phyloP scores from a whole-genome alignment of 2,113 vertebrate genomes.

The Himantopus leucocephalus region DNA sequence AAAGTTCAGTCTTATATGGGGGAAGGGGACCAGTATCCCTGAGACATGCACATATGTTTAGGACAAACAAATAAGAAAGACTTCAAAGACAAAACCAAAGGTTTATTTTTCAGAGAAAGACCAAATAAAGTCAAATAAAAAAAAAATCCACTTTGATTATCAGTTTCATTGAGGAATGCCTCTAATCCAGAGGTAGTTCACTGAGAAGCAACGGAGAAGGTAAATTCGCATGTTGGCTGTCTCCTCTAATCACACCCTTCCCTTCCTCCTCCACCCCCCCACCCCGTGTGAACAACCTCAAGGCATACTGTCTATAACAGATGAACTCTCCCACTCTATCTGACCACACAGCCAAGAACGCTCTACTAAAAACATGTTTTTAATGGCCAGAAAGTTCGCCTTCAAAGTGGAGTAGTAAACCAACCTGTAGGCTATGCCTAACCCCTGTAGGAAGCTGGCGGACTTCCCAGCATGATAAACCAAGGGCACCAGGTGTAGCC shows the following conservation, averaged over 20 bases:
- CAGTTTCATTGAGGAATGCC: fast-evolving
- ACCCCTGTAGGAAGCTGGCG: fast-evolving
- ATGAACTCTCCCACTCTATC: background rate
- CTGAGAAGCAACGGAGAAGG: background rate
- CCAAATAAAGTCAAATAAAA: background rate
- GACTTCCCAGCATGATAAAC: background rate
- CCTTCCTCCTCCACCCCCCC: too few species aligned
- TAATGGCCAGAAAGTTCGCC: background rate
- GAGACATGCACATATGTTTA: background rate
- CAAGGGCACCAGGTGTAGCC: background rate
- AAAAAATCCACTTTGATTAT: background rate
- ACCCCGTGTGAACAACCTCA: background rate
- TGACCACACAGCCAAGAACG: background rate
- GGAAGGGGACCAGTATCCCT: background rate
- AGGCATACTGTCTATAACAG: background rate
- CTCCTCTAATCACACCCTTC: background rate
- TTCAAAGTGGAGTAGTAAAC: background rate
- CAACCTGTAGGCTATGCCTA: background rate
- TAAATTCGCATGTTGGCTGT: background rate
- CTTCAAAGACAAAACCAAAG: background rate
- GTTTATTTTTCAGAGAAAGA: background rate
- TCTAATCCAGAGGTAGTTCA: background rate
- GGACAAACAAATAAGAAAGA: background rate
- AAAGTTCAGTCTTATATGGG: background rate
- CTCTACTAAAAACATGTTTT: background rate